A percentile compares a stretch with the other conserved stretches of the same genome.
Conservation (phyloP, 1,140 invertebrate species). For the Drosophila kepulauana region DNA sequence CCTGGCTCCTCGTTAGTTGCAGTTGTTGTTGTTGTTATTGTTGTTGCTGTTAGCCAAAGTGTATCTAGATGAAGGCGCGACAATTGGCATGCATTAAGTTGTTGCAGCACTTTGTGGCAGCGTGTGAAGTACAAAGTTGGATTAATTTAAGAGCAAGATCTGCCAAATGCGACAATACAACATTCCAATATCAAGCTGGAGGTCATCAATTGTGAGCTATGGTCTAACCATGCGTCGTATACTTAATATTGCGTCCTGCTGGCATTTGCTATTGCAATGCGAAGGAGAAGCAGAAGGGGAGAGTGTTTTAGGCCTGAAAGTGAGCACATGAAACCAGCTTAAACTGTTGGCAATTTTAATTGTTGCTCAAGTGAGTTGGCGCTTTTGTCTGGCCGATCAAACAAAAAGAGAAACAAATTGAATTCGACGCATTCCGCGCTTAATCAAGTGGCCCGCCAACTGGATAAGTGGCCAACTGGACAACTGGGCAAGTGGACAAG, state of each 20-base stretch:
- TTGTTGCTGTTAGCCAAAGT: conserved; percentile 72
- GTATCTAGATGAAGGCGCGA: conserved; percentile 84
- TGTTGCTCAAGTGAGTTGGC: conserved; percentile 47
- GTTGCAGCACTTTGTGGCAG: conserved; percentile 65
- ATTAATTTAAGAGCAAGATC: conserved; percentile 56
- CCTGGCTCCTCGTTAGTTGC: conserved; percentile 38
- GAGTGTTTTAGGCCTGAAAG: neutral
- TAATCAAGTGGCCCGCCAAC: conserved; percentile 50
- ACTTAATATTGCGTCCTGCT: conserved; percentile 30
- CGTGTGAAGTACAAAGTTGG: conserved; percentile 71
- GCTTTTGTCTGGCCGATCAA: conserved; percentile 54
- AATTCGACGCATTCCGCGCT: conserved; percentile 70
- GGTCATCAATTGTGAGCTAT: conserved; percentile 8
- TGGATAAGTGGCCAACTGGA: conserved; percentile 7
- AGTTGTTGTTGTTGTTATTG: conserved; percentile 8
- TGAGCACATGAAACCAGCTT: conserved; percentile 13
- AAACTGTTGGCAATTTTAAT: conserved; percentile 66
- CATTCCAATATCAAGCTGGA: neutral
- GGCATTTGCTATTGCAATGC: conserved; percentile 55
- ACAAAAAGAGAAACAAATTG: conserved; percentile 71
- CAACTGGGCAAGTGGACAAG: conserved; percentile 46
- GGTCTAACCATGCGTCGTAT: conserved; percentile 1
- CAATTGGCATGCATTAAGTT: conserved; percentile 83
- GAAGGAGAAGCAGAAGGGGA: conserved; percentile 7
- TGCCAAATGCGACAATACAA: conserved; percentile 37